Conservation (phyloP, 2,888 invertebrate species). For the Hypomecis punctinalis region DNA sequence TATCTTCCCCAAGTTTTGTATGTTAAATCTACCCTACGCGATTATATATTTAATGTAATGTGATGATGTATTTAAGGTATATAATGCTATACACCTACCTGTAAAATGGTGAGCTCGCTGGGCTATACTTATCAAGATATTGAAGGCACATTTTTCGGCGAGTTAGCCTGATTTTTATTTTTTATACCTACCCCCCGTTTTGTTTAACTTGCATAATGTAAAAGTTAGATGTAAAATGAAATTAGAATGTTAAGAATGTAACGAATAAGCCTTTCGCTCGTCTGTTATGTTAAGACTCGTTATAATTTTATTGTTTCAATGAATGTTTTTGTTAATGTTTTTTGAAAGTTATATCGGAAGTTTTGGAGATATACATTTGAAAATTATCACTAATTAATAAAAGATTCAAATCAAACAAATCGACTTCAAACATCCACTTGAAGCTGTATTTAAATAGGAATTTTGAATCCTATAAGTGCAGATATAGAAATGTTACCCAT, state of each 20-base stretch:
- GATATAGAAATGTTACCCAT: no score
- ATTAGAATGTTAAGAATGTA: conserved; percentile 56
- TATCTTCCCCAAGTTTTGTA: conserved; percentile 59
- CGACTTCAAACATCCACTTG: no score
- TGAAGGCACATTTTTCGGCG: conserved; percentile 10
- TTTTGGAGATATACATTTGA: conserved; percentile 20
- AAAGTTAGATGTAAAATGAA: conserved; percentile 47
- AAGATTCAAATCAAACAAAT: no score
- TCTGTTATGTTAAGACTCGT: conserved; percentile 55
- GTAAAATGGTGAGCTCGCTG: conserved; percentile 4
- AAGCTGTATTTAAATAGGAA: no score
- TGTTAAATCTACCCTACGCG: conserved; percentile 55
- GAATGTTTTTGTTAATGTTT: conserved; percentile 33
- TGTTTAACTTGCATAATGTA: conserved; percentile 48
- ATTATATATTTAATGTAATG: conserved; percentile 54
- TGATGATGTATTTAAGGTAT: conserved; percentile 62
- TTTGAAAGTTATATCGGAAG: conserved; percentile 30
- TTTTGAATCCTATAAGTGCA: no score
- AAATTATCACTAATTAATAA: background rate
- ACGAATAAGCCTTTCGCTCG: conserved; percentile 57
- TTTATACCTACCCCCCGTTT: conserved; percentile 40
- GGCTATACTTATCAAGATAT: conserved; percentile 7
- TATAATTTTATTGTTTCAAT: conserved; percentile 49
- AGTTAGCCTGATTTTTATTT: conserved; percentile 27
- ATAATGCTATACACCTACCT: conserved; percentile 48